phyloP scores from a whole-genome alignment of 2,113 vertebrate genomes.

The Albula goreensis region DNA sequence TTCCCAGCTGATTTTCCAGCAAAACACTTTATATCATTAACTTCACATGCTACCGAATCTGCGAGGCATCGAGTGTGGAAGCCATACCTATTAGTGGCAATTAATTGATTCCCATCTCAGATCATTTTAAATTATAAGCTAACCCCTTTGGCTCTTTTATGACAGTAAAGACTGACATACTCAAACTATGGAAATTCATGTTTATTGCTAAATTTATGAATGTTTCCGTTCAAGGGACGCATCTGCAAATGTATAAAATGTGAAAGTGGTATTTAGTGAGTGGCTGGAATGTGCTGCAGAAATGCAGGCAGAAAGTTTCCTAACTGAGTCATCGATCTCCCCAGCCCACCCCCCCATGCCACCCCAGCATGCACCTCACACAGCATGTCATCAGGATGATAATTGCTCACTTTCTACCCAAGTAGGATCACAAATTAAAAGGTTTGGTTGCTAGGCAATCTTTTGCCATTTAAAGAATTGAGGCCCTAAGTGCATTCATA shows the following conservation, averaged over 20 bases:
- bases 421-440: constrained; percentile 20
- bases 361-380: background rate
- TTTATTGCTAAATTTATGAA: background rate
- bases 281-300: background rate
- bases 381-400: constrained; percentile 4
- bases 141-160: background rate
- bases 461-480: constrained; percentile 30
- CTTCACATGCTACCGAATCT: background rate
- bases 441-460: constrained; percentile 32
- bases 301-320: background rate
- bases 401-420: background rate
- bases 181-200: background rate
- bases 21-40: constrained; percentile 3
- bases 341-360: background rate
- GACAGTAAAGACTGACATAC: background rate
- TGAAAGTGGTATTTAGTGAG: background rate
- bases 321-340: background rate
- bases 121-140: background rate
- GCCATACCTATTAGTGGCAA: background rate
- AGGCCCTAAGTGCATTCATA: constrained; percentile 8
- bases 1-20: background rate
- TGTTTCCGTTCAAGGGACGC: background rate
- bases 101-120: background rate
- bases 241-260: background rate
- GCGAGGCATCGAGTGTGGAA: background rate